These are phyloP conservation scores for Musca domestica DNA, from an alignment of 1,140 invertebrate species.

Conservation along the genomic window DNA sequence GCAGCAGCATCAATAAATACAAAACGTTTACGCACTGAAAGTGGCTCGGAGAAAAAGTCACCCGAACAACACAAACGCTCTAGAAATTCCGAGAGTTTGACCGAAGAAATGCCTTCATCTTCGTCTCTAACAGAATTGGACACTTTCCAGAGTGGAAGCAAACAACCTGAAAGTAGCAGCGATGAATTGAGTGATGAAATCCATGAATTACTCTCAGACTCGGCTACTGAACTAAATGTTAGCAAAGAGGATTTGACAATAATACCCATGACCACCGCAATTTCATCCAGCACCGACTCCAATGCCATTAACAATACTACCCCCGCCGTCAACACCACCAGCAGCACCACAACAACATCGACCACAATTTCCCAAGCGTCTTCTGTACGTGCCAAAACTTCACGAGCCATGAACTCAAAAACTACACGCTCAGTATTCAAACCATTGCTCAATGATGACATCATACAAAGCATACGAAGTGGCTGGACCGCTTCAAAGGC, in stretches of 20 bases:
- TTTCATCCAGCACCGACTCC: not conserved
- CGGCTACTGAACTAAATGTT: not conserved
- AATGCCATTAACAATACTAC: not conserved
- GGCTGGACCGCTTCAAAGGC: conserved; percentile 78
- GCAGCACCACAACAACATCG: not conserved
- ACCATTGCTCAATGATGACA: conserved; percentile 52
- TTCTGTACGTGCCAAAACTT: conserved; percentile 3
- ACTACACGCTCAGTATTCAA: conserved; percentile 32
- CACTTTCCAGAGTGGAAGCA: conserved; percentile 15
- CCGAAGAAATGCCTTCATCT: too few species aligned
- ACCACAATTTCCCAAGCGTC: conserved; percentile 1
- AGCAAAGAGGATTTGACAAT: conserved; percentile 4
- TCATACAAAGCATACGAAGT: conserved; percentile 61
- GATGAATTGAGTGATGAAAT: conserved; percentile 41
- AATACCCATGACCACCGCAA: not conserved
- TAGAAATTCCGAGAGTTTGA: too few species aligned
- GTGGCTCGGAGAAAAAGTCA: conserved; percentile 54
- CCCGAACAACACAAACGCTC: conserved; percentile 51
- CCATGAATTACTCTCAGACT: conserved; percentile 32
- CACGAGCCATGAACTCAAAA: conserved; percentile 22
- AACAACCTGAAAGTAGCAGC: conserved; percentile 37
- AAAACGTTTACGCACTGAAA: conserved; percentile 60
- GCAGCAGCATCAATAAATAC: conserved; percentile 34
- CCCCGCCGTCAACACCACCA: conserved; percentile 33
- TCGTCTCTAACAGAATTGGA: not conserved